Conservation (phyloP, 2,888 invertebrate genomes). For the Drosophila nr. medialis region DNA sequence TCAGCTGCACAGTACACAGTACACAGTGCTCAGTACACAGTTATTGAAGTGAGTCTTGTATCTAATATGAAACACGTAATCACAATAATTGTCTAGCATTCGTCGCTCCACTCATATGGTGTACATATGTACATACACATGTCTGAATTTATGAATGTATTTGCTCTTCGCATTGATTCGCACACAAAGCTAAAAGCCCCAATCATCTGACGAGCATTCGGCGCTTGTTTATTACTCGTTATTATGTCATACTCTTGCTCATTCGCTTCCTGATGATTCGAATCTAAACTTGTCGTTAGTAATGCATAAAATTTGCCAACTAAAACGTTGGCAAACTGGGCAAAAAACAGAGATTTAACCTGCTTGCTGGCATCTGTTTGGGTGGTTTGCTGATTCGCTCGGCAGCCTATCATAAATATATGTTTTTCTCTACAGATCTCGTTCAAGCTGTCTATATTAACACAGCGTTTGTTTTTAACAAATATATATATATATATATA, state of each 20-base stretch:
- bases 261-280: constrained; percentile 62
- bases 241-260: constrained; percentile 72
- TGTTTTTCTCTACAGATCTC: neutral
- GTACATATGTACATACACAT: neutral
- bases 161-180: constrained; percentile 32
- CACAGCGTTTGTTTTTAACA: neutral
- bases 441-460: neutral
- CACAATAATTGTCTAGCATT: constrained; percentile 69
- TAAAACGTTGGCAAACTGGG: neutral
- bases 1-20: constrained; percentile 1
- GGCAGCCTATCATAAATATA: neutral
- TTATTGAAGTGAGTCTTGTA: constrained; percentile 53
- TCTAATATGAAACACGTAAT: constrained; percentile 52
- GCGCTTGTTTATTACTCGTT: constrained; percentile 36
- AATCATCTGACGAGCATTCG: constrained; percentile 16
- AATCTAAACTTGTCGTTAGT: constrained; percentile 27
- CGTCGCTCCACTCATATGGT: constrained; percentile 61
- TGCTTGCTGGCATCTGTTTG: neutral
- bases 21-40: neutral
- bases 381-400: neutral
- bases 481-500: neutral
- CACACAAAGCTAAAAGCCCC: constrained; percentile 11
- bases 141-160: neutral
- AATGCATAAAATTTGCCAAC: constrained; percentile 21
- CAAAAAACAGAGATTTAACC: neutral